Evolutionary conservation across 2,797 vertebrate genomes (phyloP), one percentile per base, ranked within the genome.

Genomic region (Enteromius paludinosus): DNA sequence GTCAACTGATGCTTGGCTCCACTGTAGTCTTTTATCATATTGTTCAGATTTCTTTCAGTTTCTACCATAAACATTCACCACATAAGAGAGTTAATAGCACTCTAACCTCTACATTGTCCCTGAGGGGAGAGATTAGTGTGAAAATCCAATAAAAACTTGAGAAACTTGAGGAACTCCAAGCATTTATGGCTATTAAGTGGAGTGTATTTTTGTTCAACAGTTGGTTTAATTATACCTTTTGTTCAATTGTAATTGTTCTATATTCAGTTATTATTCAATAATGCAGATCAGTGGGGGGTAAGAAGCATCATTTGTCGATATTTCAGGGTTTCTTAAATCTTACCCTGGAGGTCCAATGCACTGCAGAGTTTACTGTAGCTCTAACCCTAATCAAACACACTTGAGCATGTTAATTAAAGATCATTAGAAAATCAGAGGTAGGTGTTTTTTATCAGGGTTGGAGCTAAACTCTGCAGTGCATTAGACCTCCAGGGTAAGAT

Each of bases 1-100:
- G 18, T 76, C 30, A 65, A 45, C 47, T 78, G 38, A 54, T 77
- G 38, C 66, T 77, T 78, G 64, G 47, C 56, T 78, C 41, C 23
- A 17, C 45, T 69, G 23, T 10, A 43, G 30, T 72, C 30, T 56
- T 80, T 41, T 75, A 52, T 78, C 33, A 8, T 47, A 54, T 86
- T 11, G 66, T 18, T 76, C 33, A 18, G 0, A 47, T 45, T 66
- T 45, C 38, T 83, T 45, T 69, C 9, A n/a, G 11, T 54, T 73
- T 17, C 41, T 74, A 49, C n/a, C 3, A 49, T 73, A 15, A 65
- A 74, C 70, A 54, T 74, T 74, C 43, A 23, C 5, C 15, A 8
- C 35, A 61, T 41, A 30, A 56, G 25, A 38, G 20, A 38, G 59
- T 33, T 68, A 75, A 54, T 73, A n/a, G 30, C 15, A 15, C 5